Conservation (phyloP, 2,797 vertebrate genomes). For the Anisognathus igniventris region DNA sequence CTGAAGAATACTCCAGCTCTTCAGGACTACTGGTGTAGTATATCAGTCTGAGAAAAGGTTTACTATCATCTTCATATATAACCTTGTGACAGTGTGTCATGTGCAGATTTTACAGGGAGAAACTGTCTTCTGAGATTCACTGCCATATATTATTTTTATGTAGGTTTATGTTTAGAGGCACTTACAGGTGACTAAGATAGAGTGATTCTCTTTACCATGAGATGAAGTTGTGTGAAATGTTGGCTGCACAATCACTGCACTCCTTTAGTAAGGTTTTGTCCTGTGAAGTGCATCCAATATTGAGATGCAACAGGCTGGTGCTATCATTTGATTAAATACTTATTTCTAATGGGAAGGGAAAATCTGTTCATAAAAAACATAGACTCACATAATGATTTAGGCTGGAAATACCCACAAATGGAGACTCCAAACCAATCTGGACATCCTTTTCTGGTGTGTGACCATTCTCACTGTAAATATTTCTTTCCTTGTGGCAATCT, state of each 20-base stretch:
- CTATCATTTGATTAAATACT: background rate
- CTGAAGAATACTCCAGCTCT: background rate
- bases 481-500: background rate
- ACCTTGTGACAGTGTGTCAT: background rate
- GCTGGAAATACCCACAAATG: background rate
- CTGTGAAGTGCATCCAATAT: background rate
- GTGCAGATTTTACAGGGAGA: background rate
- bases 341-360: background rate
- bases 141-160: background rate
- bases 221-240: background rate
- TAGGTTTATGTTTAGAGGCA: conserved; percentile 17
- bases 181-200: background rate
- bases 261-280: background rate
- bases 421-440: background rate
- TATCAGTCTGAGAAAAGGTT: background rate
- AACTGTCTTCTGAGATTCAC: background rate
- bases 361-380: background rate
- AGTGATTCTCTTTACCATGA: background rate
- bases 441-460: background rate
- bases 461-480: background rate
- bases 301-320: background rate
- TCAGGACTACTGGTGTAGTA: background rate
- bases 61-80: background rate
- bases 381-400: background rate
- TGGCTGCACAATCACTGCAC: background rate